Percentiles rank a stretch among this genome's conserved stretches.
Evolutionary conservation across 92 coral and sea anemone genomes (phyloP).

Genomic region (Zoanthus sansibaricus): DNA sequence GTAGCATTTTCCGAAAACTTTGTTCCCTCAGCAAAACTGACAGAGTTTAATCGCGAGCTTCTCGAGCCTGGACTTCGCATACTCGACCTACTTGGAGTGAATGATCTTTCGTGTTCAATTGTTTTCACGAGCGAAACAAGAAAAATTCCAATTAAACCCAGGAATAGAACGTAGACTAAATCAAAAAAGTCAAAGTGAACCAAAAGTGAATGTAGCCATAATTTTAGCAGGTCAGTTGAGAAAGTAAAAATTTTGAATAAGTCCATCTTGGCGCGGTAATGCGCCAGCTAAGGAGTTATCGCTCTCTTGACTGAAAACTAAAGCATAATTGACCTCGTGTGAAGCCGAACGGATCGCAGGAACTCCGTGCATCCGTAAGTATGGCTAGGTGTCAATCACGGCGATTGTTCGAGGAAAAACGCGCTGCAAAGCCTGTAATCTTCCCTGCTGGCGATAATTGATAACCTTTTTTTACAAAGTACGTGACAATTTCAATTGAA

Average conservation of each 20-base stretch:
- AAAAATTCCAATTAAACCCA: slow-evolving; percentile 74
- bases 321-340: no score
- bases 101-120: neutral
- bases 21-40: slow-evolving; percentile 86
- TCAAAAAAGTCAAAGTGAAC: slow-evolving; percentile 64
- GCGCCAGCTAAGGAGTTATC: no score
- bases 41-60: slow-evolving; percentile 54
- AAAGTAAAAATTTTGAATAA: slow-evolving; percentile 22
- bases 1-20: slow-evolving; percentile 62
- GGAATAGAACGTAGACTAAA: slow-evolving; percentile 61
- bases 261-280: neutral
- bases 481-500: no score
- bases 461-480: no score
- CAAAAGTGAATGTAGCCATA: slow-evolving; percentile 39
- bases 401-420: no score
- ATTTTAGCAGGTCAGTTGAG: slow-evolving; percentile 11
- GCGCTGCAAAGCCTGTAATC: no score
- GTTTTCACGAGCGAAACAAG: slow-evolving; percentile 32
- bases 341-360: no score
- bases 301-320: no score
- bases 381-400: no score
- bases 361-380: no score
- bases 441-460: no score
- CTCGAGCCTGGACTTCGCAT: slow-evolving; percentile 27
- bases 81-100: slow-evolving; percentile 39